Conservation (phyloP, 2,888 invertebrate genomes). For the Hypolimnas misippus region DNA sequence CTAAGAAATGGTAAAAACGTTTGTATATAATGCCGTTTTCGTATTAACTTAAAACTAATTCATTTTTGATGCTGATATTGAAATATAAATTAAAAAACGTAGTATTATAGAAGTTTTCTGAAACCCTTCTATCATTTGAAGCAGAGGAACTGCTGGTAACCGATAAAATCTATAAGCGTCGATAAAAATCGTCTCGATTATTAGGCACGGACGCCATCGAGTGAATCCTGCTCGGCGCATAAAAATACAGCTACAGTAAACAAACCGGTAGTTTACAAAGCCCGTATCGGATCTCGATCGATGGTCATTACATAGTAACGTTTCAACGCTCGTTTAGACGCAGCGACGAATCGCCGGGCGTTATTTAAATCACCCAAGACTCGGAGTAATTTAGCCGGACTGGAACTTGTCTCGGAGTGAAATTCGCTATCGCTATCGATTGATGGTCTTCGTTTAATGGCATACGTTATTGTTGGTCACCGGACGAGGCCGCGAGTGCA, state of each 20-base stretch:
- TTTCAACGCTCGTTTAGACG: constrained; percentile 48
- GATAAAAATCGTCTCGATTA: constrained; percentile 18
- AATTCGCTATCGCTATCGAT: constrained; percentile 46
- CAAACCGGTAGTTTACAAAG: constrained; percentile 50
- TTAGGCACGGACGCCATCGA: constrained; percentile 8
- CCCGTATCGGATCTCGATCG: constrained; percentile 54
- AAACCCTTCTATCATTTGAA: too few species aligned
- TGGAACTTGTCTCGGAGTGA: constrained; percentile 62
- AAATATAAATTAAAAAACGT: too few species aligned
- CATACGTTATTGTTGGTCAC: constrained; percentile 22
- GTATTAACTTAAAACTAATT: too few species aligned
- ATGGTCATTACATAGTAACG: constrained; percentile 61
- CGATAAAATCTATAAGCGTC: constrained; percentile 17
- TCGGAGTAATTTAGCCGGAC: constrained; percentile 60
- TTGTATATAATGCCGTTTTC: too few species aligned
- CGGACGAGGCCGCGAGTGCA: constrained; percentile 62
- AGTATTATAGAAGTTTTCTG: too few species aligned
- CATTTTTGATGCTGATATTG: too few species aligned
- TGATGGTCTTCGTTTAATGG: constrained; percentile 26
- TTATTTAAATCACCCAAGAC: constrained; percentile 68
- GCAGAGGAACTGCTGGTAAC: too few species aligned
- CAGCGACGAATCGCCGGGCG: constrained; percentile 61
- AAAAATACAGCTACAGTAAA: constrained; percentile 51
- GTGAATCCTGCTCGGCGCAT: constrained; percentile 9
- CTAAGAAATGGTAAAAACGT: too few species aligned